Evolutionary conservation across 2,797 vertebrate species (phyloP).

Genomic region (Myiothlypis chrysogaster): DNA sequence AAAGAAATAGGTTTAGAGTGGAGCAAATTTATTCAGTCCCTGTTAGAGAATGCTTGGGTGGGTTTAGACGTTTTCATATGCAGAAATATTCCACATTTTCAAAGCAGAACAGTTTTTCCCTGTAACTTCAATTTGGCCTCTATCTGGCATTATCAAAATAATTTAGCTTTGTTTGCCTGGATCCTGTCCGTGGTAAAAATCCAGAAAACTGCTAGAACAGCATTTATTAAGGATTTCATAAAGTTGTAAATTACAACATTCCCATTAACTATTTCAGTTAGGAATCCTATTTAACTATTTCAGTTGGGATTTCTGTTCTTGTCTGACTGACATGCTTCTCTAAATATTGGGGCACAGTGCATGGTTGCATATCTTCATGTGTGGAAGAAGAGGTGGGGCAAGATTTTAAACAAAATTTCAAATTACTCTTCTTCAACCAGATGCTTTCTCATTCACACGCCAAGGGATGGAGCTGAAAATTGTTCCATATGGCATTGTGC

Average conservation of each 20-base stretch:
- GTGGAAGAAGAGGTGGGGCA: not conserved
- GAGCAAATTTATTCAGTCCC: constrained; percentile 1
- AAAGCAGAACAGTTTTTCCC: not conserved
- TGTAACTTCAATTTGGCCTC: not conserved
- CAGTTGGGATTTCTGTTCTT: not conserved
- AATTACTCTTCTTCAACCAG: not conserved
- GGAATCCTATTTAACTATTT: not conserved
- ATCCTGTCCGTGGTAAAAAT: not conserved
- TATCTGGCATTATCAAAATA: not conserved
- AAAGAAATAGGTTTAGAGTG: constrained; percentile 25
- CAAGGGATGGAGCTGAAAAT: not conserved
- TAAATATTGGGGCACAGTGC: not conserved
- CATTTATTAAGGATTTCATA: not conserved
- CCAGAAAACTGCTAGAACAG: not conserved
- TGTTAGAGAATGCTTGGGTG: not conserved
- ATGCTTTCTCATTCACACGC: not conserved
- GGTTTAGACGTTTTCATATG: not conserved
- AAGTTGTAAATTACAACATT: not conserved
- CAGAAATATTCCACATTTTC: not conserved
- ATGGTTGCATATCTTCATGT: not conserved
- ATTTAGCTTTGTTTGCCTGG: not conserved
- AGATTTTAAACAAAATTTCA: not conserved
- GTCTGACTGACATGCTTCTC: not conserved
- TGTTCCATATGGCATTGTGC: fast-evolving
- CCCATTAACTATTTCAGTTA: not conserved